Evolutionary conservation across 1,140 invertebrate genomes (phyloP), one percentile per base, ranked within the genome.

Genomic region (Chelonus insularis): DNA sequence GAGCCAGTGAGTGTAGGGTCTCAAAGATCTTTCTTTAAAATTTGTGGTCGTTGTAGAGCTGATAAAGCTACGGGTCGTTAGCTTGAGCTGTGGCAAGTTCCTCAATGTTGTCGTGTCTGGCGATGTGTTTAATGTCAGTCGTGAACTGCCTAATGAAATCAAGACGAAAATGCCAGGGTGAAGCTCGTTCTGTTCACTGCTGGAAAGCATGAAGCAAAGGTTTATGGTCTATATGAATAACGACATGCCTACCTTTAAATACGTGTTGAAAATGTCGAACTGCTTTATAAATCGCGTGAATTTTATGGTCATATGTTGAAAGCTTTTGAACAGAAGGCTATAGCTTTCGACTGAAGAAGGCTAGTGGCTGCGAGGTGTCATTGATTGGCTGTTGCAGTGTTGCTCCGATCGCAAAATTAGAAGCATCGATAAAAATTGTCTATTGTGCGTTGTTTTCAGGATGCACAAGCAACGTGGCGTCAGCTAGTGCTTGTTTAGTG

Each of bases 321-420:
- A 76, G 74, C 32, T 71, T 72, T 6, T 11, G 48, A 54, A 79
- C 57, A 2, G 74, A 18, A 9, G 60, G n/a, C 4, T 45, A 64
- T 4, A 81, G 57, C 57, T 72, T 74, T 50, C 65, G 73, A 7
- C 71, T 76, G 56, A 76, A 81, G 62, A 82, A 83, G 7, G 58
- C 74, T 0, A 83, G 59, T 4, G 79, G 80, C 65, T 68, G 34
- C 67, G 68, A 72, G 2, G 23, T 51, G 6, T 62, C 52, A 8
- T 65, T 21, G 12, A 51, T 37, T 5, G 32, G 23, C 64, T 78
- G 73, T 48, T 78, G 66, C 0, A 78, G 41, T 0, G 59, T 63
- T 6, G 60, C 75, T 4, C 71, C 75, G 6, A 71, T 65, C 4
- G 62, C 58, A 8, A 12, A 47, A 18, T 68, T 63, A 0, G 71